A percentile compares a stretch with the other conserved stretches of the same genome.
Evolutionary conservation across 2,888 invertebrate genomes (phyloP).

Genomic region (Automeris io): DNA sequence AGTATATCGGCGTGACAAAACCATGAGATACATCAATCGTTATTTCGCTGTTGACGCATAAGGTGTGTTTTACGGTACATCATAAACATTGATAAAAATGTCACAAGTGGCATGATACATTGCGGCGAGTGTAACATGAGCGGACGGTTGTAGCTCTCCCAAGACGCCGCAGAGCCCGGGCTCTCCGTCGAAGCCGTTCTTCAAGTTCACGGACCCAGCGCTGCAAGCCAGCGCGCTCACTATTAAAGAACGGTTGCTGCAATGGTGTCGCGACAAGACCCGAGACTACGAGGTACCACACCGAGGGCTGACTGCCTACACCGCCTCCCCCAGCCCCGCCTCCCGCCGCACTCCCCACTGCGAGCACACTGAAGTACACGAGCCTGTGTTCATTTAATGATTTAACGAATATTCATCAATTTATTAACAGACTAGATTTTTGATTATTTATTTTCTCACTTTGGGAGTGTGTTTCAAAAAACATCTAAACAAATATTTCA

Average conservation of each 20-base stretch:
- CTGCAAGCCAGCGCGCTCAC: constrained; percentile 94
- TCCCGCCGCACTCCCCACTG: constrained; percentile 27
- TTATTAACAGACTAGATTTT: too few relatives aligned
- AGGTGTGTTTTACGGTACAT: too few relatives aligned
- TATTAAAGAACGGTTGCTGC: constrained; percentile 97
- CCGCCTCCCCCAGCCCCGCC: constrained; percentile 20
- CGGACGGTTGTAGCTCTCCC: constrained; percentile 82
- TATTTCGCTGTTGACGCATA: too few relatives aligned
- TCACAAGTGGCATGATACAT: constrained; percentile 21
- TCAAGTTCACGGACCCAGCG: constrained; percentile 94
- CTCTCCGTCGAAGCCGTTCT: constrained; percentile 84
- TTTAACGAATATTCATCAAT: neutral
- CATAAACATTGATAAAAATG: too few relatives aligned
- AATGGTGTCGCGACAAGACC: constrained; percentile 98
- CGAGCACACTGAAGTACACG: constrained; percentile 16
- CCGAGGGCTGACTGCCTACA: constrained; percentile 21
- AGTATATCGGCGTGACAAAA: too few relatives aligned
- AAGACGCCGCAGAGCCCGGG: constrained; percentile 80
- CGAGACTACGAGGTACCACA: constrained; percentile 95
- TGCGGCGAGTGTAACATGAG: constrained; percentile 54
- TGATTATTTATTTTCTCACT: too few relatives aligned
- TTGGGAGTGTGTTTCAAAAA: too few relatives aligned
- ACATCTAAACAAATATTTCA: too few relatives aligned
- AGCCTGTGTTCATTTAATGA: constrained; percentile 9
- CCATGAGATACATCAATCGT: too few relatives aligned